Base-by-base conservation (phyloP, 2,113 vertebrate genomes). In the Octodon degus region DNA sequence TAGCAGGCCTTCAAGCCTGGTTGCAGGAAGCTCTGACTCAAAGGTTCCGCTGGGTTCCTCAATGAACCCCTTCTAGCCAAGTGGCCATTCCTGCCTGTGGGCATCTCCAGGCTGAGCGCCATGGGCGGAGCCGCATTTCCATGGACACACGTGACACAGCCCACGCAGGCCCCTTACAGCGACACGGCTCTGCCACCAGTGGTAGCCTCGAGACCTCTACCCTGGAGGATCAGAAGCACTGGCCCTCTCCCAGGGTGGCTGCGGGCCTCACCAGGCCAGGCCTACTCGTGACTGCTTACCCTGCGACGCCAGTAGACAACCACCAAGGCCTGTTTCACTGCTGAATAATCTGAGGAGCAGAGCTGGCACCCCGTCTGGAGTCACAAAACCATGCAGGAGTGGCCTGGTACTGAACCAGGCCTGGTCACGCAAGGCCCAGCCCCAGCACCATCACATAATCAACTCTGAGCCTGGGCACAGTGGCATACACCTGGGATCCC, bases 1-100 rank as follows among this genome's bases (percentile, higher is more conserved):
- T 1, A 0, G 68, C 74, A 53, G 32, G 76, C 43, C 63, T 74
- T 60, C 68, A 22, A 14, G 47, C 37, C 50, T 17, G 20, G 76
- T 83, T 27, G 9, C 72, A 62, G 0, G 0, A 40, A 93, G 65
- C 4, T 10, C 85, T 50, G 77, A 90, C 88, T 58, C 82, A n/a
- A 90, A 81, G 60, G 85, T 89, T 92, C 94, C 77, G 27, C 62
- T 50, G 47, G 47, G 90, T 70, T 97, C 92, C 79, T 90, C 60
- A 76, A 76, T 50, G 76, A 27, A 65, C 58, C 88, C 63, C 65
- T 40, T 16, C 55, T 16, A 58, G 50, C 92, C 92, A n/a, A 34
- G 16, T 40, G 87, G 89, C 32, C 25, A 32, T 58, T 85, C 63
- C 76, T 74, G 63, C 34, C 37, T 6, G 7, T n/a, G 63, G 90